A percentile compares a stretch with the other conserved stretches of the same genome.
Conservation (phyloP, 2,888 invertebrate species). For the Chloroclystis v-ata region DNA sequence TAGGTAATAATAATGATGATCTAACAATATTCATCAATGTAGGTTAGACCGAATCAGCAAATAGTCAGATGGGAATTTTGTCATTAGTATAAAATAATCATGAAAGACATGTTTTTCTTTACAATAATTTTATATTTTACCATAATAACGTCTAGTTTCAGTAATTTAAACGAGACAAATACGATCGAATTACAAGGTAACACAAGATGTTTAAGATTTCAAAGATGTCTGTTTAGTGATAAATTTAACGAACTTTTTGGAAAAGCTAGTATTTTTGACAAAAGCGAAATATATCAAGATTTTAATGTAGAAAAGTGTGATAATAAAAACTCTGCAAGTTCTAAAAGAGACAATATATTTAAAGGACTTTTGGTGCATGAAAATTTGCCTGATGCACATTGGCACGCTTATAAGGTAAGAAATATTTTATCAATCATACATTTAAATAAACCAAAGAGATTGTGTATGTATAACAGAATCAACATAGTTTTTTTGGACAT, state of each 20-base stretch:
- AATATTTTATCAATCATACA: too few relatives aligned
- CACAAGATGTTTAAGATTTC: slow-evolving; percentile 19
- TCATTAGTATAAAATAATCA: too few relatives aligned
- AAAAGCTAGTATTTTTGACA: slow-evolving; percentile 40
- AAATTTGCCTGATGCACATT: slow-evolving; percentile 52
- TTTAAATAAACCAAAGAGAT: too few relatives aligned
- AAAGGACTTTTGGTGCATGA: slow-evolving; percentile 47
- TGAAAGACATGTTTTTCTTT: too few relatives aligned
- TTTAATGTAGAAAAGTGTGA: slow-evolving; percentile 44
- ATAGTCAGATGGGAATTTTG: too few relatives aligned
- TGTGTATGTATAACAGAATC: too few relatives aligned
- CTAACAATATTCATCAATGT: too few relatives aligned
- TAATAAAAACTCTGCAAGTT: slow-evolving; percentile 26
- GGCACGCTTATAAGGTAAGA: slow-evolving; percentile 66
- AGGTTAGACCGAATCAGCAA: too few relatives aligned
- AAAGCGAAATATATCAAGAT: slow-evolving; percentile 41
- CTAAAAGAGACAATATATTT: slow-evolving; percentile 42
- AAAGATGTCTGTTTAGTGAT: slow-evolving; percentile 30
- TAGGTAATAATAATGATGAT: too few relatives aligned
- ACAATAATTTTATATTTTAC: too few relatives aligned
- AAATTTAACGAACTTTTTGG: slow-evolving; percentile 36
- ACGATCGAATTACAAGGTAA: too few relatives aligned
- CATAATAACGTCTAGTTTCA: slow-evolving; percentile 20
- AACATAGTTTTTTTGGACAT: too few relatives aligned
- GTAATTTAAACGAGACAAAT: slow-evolving; percentile 38